Conservation (phyloP, 2,797 vertebrate species). For the Cryptoprocta ferox region DNA sequence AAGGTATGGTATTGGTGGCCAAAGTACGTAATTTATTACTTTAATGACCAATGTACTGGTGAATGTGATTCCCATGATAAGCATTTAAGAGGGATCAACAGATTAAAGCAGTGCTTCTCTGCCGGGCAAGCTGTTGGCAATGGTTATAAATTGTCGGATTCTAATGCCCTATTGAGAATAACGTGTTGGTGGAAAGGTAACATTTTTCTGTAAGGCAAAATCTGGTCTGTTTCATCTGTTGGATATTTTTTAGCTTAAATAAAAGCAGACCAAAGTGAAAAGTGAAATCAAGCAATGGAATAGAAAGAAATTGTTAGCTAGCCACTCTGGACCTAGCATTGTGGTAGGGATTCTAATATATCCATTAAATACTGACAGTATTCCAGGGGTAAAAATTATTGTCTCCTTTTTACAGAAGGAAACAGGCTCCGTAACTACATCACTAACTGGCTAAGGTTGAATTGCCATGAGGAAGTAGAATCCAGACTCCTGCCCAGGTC, state of each 20-base stretch:
- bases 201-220: conserved; percentile 39
- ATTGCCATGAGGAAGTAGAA: not conserved
- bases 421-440: not conserved
- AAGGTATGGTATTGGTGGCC: not conserved
- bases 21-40: conserved; percentile 36
- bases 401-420: not conserved
- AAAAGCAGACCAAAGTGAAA: conserved; percentile 5
- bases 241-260: not conserved
- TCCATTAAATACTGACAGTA: not conserved
- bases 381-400: not conserved
- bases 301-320: not conserved
- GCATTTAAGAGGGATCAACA: conserved; percentile 18
- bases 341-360: not conserved
- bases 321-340: not conserved
- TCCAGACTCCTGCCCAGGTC: not conserved
- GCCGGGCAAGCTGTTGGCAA: not conserved
- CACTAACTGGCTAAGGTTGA: not conserved
- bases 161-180: not conserved
- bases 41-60: not conserved
- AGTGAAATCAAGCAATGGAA: not conserved
- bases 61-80: conserved; percentile 21
- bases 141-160: conserved; percentile 18
- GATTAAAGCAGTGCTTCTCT: not conserved
- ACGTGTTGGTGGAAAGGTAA: not conserved
- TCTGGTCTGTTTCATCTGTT: conserved; percentile 26